A percentile compares a stretch with the other conserved stretches of the same genome.
Evolutionary conservation across 37 sponge, comb jelly and placozoan genomes (phyloP).

Genomic region (Aphrocallistes beatrix): DNA sequence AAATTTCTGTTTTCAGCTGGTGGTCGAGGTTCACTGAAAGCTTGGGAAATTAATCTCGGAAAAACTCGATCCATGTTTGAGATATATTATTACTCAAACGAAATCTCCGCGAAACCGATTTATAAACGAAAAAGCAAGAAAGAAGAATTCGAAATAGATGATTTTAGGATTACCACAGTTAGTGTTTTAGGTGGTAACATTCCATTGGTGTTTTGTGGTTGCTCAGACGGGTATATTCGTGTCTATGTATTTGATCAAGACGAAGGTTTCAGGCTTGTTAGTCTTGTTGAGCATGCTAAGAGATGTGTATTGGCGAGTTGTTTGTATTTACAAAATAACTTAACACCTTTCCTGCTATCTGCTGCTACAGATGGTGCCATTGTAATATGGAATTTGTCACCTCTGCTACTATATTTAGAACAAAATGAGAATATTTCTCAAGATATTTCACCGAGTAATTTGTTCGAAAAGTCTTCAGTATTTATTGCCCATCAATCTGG

Average conservation of each 20-base stretch:
- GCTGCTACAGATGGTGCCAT: not conserved
- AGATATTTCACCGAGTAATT: no score
- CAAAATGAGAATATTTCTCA: no score
- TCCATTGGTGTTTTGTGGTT: not conserved
- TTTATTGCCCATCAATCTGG: not conserved
- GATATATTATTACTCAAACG: not conserved
- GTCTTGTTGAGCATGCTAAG: not conserved
- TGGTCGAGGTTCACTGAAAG: not conserved
- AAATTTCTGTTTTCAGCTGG: not conserved
- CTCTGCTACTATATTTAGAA: not conserved
- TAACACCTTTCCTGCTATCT: not conserved
- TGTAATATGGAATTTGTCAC: not conserved
- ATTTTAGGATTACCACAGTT: not conserved
- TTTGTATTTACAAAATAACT: not conserved
- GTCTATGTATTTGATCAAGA: not conserved
- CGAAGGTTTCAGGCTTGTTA: not conserved
- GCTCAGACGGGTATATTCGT: constrained; percentile 6
- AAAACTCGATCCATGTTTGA: not conserved
- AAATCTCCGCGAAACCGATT: constrained; percentile 12
- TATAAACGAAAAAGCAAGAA: not conserved
- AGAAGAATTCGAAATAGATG: not conserved
- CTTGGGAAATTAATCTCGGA: not conserved
- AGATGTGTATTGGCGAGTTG: not conserved
- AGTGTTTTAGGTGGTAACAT: not conserved
- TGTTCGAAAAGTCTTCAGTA: not conserved